These are phyloP conservation scores for Pachyuromys duprasi DNA, from an alignment of 2,797 vertebrate species.

Conservation along the genomic window DNA sequence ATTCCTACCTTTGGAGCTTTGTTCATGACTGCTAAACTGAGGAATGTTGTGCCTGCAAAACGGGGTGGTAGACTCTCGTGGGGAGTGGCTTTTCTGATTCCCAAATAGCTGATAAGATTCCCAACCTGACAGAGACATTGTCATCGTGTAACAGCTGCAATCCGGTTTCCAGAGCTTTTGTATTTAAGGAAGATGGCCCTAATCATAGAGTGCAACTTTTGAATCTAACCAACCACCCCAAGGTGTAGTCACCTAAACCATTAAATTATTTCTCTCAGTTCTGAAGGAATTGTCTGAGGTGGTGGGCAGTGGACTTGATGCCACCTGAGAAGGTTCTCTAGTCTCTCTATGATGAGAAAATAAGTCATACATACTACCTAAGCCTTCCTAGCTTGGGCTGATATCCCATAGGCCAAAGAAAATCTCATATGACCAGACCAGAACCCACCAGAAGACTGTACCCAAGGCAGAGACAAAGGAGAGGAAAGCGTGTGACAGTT, in stretches of 20 bases:
- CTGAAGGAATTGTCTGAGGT: background rate
- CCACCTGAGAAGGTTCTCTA: background rate
- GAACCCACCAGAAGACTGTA: background rate
- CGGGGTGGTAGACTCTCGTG: background rate
- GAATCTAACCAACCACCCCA: background rate
- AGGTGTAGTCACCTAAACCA: background rate
- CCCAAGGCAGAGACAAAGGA: background rate
- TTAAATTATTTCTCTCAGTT: background rate
- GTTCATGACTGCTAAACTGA: background rate
- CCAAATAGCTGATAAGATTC: background rate
- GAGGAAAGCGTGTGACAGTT: background rate
- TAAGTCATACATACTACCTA: background rate
- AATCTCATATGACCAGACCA: background rate
- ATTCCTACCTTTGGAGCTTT: background rate
- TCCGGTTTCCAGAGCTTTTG: background rate
- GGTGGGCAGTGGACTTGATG: fast-evolving
- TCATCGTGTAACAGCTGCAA: background rate
- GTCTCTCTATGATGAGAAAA: background rate
- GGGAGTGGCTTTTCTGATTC: background rate
- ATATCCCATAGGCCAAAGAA: background rate
- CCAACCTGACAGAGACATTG: background rate
- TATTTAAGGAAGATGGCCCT: background rate
- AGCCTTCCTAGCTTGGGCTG: background rate
- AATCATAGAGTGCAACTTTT: background rate
- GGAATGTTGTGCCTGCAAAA: background rate